Percentiles rank a stretch among this genome's conserved stretches.
These are phyloP conservation scores for Festucalex cinctus DNA, from an alignment of 2,113 vertebrate species.

Conservation along the genomic window DNA sequence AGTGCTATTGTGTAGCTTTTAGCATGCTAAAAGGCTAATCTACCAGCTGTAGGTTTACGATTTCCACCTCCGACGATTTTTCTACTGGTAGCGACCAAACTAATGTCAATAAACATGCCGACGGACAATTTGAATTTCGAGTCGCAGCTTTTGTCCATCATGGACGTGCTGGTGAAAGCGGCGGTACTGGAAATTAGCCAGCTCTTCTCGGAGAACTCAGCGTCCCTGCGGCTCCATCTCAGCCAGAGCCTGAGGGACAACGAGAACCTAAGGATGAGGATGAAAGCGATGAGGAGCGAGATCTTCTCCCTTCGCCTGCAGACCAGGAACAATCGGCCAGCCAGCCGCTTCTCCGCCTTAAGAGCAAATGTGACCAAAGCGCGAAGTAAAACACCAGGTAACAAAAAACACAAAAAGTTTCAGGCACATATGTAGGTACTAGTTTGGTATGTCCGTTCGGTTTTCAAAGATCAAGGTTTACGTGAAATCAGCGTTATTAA, in stretches of 20 bases:
- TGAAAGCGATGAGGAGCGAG: constrained; percentile 67
- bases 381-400: constrained; percentile 48
- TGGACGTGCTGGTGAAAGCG: constrained; percentile 67
- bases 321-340: constrained; percentile 49
- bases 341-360: constrained; percentile 45
- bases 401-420: not conserved
- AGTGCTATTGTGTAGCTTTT: constrained; percentile 30
- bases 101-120: constrained; percentile 47
- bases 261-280: constrained; percentile 60
- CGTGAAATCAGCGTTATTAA: too few relatives aligned
- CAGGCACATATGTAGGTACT: too few relatives aligned
- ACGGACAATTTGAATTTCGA: constrained; percentile 45
- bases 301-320: constrained; percentile 63
- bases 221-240: constrained; percentile 53
- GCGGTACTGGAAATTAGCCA: constrained; percentile 64
- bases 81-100: not conserved
- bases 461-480: too few relatives aligned
- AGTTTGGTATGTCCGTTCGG: too few relatives aligned
- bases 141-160: constrained; percentile 66
- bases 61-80: not conserved
- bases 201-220: constrained; percentile 64
- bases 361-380: constrained; percentile 38
- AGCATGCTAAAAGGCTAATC: constrained; percentile 16
- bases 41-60: not conserved
- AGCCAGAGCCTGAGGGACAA: constrained; percentile 66